These are phyloP conservation scores for Epizoanthus rinbou DNA, from an alignment of 92 coral and sea anemone species.

Conservation along the genomic window DNA sequence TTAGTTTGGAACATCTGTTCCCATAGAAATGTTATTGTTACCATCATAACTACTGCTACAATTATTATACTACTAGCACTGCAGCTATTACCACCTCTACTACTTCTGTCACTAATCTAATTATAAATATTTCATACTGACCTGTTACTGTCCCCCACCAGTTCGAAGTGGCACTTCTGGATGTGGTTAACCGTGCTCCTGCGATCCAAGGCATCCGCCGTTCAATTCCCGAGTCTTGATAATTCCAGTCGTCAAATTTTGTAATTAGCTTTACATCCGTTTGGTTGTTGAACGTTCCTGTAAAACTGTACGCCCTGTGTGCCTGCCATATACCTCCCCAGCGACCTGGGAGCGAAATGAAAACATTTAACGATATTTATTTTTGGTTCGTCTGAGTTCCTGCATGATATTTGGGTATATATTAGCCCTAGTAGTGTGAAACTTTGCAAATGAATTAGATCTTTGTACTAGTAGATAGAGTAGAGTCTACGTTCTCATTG, in stretches of 20 bases:
- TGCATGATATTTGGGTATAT: background rate
- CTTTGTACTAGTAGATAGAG: too few species aligned
- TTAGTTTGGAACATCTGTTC: too few species aligned
- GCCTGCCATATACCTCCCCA: constrained; percentile 90
- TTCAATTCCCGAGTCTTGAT: constrained; percentile 52
- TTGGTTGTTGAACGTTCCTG: constrained; percentile 62
- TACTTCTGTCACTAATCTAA: background rate
- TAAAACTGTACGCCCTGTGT: constrained; percentile 62
- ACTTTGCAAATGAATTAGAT: too few species aligned
- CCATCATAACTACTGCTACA: too few species aligned
- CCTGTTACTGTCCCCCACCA: constrained; percentile 78
- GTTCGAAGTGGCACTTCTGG: constrained; percentile 33
- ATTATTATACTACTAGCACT: background rate
- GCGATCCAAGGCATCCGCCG: constrained; percentile 84
- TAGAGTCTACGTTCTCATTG: too few species aligned
- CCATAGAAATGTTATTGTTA: too few species aligned
- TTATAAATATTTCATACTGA: background rate
- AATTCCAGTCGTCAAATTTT: constrained; percentile 79
- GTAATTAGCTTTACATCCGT: constrained; percentile 57
- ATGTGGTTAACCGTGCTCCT: constrained; percentile 67
- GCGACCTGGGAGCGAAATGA: constrained; percentile 41
- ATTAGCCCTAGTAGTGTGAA: background rate
- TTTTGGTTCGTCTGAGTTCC: background rate
- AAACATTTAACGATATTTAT: background rate
- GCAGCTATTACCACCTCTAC: background rate